Base-by-base conservation (phyloP, 1,140 invertebrate species). In the Diuraphis noxia region DNA sequence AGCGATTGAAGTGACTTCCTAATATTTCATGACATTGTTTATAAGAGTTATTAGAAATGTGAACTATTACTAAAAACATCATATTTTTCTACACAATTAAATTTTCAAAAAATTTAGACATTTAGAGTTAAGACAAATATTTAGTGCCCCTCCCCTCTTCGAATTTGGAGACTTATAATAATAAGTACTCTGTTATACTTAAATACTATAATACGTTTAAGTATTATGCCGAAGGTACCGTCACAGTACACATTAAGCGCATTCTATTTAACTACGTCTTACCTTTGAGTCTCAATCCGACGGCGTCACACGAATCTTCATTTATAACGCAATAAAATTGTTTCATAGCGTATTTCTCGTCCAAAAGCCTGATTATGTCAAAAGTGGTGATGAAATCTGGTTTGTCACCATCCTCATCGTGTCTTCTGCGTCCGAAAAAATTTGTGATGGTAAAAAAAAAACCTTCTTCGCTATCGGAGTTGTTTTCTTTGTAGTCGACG, bases 261-360 rank as follows among this genome's bases (percentile, higher is more conserved):
- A 34, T 17, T n/a, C 4, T 72, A 72, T 72, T 72, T 72, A n/a
- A 72, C 30, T n/a, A 79, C 77, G 21, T 81, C 81, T 23, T 52
- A 87, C 85, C 85, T 52, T 87, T 87, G 43, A 87, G 43, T 30
- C 85, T 87, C 34, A 38, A 1, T 38, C 85, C 85, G 4, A 52
- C 46, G 17, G n/a, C 21, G 23, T 87, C 85, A 6, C 85, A 87
- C 2, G 85, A 34, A 5, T 49, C 85, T 23, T 52, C 10, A 3
- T 87, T 52, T 10, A 52, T 30, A 23, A 87, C 46, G 34, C 85
- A 87, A 38, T 87, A 87, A 25, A 87, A 87, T 21, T 87, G 43
- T 25, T 87, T 38, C 43, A 87, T 49, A 13, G 85, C 85, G 34
- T 87, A 87, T 25, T 49, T 10, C 43, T 52, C 43, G 46, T 87